Evolutionary conservation across 2,113 vertebrate genomes (phyloP).

Genomic region (Hippocampus guttulatus): DNA sequence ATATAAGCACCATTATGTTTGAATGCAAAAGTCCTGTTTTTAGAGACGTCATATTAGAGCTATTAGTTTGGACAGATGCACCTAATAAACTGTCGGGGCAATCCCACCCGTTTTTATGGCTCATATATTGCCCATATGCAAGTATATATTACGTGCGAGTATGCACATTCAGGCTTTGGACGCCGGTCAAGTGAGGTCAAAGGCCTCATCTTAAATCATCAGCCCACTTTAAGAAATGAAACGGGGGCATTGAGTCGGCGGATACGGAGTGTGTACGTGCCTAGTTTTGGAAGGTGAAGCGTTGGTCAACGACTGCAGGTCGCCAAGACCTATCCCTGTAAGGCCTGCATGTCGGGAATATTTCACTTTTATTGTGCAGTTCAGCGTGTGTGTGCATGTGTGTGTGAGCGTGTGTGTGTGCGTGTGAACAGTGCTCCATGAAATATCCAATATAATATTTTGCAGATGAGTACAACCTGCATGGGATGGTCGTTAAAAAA

Average conservation of each 20-base stretch:
- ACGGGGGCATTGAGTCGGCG: constrained; percentile 34
- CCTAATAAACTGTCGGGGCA: background rate
- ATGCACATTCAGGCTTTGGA: background rate
- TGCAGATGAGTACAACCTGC: too few species aligned
- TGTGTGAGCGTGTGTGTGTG: background rate
- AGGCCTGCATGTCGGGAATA: constrained; percentile 20
- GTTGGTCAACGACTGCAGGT: constrained; percentile 39
- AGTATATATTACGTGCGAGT: background rate
- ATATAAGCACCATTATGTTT: too few species aligned
- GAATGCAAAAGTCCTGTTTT: background rate
- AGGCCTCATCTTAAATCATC: constrained; percentile 39
- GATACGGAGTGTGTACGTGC: constrained; percentile 15
- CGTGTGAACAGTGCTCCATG: too few species aligned
- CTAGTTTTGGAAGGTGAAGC: constrained; percentile 16
- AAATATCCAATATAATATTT: too few species aligned
- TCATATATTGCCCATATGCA: background rate
- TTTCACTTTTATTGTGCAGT: constrained; percentile 30
- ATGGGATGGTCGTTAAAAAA: too few species aligned
- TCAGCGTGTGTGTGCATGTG: background rate
- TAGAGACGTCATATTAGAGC: background rate
- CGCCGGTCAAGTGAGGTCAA: constrained; percentile 22
- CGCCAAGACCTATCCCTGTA: constrained; percentile 27
- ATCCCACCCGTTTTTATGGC: background rate
- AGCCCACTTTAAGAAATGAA: constrained; percentile 52
- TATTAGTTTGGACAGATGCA: background rate